Base-by-base conservation (phyloP, 2,888 invertebrate genomes). In the Clanis bilineata region DNA sequence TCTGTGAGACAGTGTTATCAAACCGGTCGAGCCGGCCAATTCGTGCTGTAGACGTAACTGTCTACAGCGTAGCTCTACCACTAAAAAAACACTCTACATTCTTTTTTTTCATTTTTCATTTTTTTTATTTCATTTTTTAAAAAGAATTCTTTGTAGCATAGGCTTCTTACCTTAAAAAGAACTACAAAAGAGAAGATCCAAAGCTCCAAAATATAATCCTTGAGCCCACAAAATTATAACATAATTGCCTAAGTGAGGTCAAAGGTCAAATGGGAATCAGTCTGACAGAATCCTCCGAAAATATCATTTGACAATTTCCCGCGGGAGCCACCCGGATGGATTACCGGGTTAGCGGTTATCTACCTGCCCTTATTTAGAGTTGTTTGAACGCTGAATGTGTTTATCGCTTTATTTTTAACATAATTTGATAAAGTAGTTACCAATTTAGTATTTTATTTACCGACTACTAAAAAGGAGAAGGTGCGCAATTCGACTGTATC, bases 271-370 rank as follows among this genome's bases (percentile, higher is more conserved):
- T 7, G 32, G 51, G 18, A 18, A 32, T 28, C 32, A 9, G 28
- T 1, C 15, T 45, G 6, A 5, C 18, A 15, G 28, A 25, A 18
- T 51, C 18, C 32, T 15, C 10, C 18, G 32, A 51, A 51, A 51
- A 51, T 51, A 51, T 51, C 28, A 18, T 51, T 51, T 51, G 51
- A 51, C 51, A 51, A 51, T 51, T 51, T 32, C 28, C 32, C 51
- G 51, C 28, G 28, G 18, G 28, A 36, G 6, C 28, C 4, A 28
- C 9, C 28, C 9, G 51, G 51, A 28, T 51, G 51, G 47, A 47
- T 25, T 28, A 47, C 25, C 23, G n/a, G n/a, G 15, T 47, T 47
- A 32, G 3, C 9, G 51, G 18, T 28, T 28, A 9, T 45, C 51
- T 18, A 28, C 18, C 9, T 7, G 10, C 25, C 0, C 23, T 25